Evolutionary conservation across 2,113 vertebrate genomes (phyloP).

Genomic region (Dissostichus mawsoni): DNA sequence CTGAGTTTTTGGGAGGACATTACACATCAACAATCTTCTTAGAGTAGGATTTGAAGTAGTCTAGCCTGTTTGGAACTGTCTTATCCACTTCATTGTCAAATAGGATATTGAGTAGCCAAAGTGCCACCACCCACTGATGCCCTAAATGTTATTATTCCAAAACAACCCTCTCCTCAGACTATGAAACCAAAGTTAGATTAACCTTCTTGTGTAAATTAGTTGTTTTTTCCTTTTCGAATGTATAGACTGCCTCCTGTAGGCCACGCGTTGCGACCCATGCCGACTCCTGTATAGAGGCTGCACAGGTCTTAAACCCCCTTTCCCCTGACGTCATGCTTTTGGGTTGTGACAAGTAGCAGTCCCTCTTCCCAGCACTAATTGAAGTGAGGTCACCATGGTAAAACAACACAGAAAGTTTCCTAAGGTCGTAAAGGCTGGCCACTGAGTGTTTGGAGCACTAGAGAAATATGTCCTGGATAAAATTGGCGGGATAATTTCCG

Average conservation of each 20-base stretch:
- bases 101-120: background rate
- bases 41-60: background rate
- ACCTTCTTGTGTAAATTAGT: background rate
- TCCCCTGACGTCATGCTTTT: constrained; percentile 65
- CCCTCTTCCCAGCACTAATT: constrained; percentile 65
- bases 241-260: constrained; percentile 2
- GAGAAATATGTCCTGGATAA: constrained; percentile 78
- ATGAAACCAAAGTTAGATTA: background rate
- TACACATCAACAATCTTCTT: background rate
- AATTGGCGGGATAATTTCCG: constrained; percentile 79
- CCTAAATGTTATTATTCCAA: background rate
- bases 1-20: background rate
- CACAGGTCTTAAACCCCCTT: constrained; percentile 55
- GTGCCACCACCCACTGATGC: background rate
- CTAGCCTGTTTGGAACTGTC: background rate
- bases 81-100: constrained; percentile 5
- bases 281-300: constrained; percentile 52
- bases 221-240: constrained; percentile 5
- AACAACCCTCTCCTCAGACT: background rate
- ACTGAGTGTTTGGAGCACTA: constrained; percentile 66
- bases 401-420: constrained; percentile 82
- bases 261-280: background rate
- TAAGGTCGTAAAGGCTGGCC: constrained; percentile 73
- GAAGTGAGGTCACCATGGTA: constrained; percentile 77
- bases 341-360: constrained; percentile 70